These are phyloP conservation scores for Drosophila birchii DNA, from an alignment of 2,888 invertebrate genomes.

Conservation along the genomic window DNA sequence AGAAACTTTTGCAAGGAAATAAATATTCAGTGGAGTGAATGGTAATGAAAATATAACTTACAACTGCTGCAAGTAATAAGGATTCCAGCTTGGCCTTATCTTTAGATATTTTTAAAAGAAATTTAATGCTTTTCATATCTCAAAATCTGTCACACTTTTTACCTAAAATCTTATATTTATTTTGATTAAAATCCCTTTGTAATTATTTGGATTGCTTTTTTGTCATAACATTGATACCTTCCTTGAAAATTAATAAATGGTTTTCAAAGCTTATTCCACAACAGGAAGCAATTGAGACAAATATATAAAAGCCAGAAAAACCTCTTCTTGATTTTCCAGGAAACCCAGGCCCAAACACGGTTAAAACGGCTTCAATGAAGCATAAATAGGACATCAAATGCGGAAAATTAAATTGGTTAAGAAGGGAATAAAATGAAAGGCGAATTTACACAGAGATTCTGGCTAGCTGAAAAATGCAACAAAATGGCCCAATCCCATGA, in stretches of 20 bases:
- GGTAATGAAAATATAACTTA: constrained; percentile 2
- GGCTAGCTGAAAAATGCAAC: constrained; percentile 26
- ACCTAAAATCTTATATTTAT: not conserved
- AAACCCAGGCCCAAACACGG: constrained; percentile 23
- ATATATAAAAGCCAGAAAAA: constrained; percentile 1
- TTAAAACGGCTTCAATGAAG: constrained; percentile 36
- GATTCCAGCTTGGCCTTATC: not conserved
- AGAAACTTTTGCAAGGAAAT: constrained; percentile 3
- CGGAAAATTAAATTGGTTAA: constrained; percentile 56
- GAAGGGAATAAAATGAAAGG: constrained; percentile 27
- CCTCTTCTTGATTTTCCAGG: constrained; percentile 18
- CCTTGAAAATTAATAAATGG: constrained; percentile 1
- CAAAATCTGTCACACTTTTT: too few relatives aligned
- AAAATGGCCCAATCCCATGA: constrained; percentile 26
- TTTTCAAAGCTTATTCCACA: not conserved
- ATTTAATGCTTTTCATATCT: too few relatives aligned
- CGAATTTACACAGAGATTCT: constrained; percentile 32
- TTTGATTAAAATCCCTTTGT: not conserved
- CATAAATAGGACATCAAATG: constrained; percentile 60
- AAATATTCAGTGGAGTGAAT: not conserved
- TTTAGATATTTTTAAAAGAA: not conserved
- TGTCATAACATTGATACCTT: not conserved
- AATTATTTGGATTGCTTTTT: not conserved
- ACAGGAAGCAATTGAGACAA: constrained; percentile 11
- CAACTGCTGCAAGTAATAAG: not conserved